A percentile compares a stretch with the other conserved stretches of the same genome.
Evolutionary conservation across 2,888 invertebrate genomes (phyloP).

Genomic region (Scaptomyza cyrtandrae): DNA sequence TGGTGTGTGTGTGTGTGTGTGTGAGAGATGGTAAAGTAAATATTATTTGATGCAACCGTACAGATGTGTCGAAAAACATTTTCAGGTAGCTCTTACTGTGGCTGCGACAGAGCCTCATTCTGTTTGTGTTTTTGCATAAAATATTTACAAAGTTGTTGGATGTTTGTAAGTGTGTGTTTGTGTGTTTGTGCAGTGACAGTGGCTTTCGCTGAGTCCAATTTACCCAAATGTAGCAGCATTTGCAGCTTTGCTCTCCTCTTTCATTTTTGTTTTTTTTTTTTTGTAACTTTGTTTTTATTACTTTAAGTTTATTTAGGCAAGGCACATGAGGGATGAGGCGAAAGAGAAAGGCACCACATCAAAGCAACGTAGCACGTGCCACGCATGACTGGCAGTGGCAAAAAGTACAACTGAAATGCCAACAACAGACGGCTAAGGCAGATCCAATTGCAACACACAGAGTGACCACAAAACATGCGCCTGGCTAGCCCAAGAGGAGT

Average conservation of each 20-base stretch:
- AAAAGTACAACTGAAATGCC: conserved; percentile 58
- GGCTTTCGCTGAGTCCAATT: conserved; percentile 74
- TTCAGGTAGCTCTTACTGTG: conserved; percentile 56
- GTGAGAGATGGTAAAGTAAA: conserved; percentile 59
- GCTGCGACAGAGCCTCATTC: conserved; percentile 36
- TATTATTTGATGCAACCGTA: conserved; percentile 71
- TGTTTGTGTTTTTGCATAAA: conserved; percentile 74
- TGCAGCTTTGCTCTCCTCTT: conserved; percentile 46
- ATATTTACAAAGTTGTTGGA: conserved; percentile 70
- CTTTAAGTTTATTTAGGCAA: conserved; percentile 74
- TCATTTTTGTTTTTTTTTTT: conserved; percentile 14
- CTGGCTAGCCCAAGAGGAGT: conserved; percentile 43
- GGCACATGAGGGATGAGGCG: conserved; percentile 29
- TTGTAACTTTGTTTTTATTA: conserved; percentile 66
- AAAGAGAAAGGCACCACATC: conserved; percentile 64
- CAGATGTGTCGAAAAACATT: conserved; percentile 72
- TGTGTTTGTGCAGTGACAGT: conserved; percentile 45
- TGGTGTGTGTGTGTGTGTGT: conserved; percentile 20
- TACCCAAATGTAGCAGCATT: conserved; percentile 73
- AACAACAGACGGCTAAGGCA: conserved; percentile 34
- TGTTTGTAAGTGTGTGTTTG: conserved; percentile 29
- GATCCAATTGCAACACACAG: conserved; percentile 70
- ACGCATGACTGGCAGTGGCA: conserved; percentile 75
- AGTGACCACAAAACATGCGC: conserved; percentile 76
- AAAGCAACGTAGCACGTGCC: conserved; percentile 71